Evolutionary conservation across 2,888 invertebrate genomes (phyloP), one percentile per base, ranked within the genome.

Genomic region (Pristionchus mayeri): DNA sequence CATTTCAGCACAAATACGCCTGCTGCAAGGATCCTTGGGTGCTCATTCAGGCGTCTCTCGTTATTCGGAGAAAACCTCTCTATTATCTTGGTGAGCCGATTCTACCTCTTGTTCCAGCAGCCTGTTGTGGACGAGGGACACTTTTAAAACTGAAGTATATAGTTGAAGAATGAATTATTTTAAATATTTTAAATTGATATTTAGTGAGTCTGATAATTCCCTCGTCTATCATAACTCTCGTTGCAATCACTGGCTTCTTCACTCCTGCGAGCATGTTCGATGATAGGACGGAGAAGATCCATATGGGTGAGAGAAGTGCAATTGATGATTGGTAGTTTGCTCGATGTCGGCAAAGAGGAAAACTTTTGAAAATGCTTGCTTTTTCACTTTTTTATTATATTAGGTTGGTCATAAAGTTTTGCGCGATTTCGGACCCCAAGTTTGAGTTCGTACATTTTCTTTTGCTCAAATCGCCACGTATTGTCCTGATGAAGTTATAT

Each of bases 231-330:
- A 91, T 94, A 85, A 93, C 93, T 2, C 88, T 93, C 13, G 91
- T 94, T 71, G 93, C 93, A 40, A 90, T 94, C 87, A 92, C 92
- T 24, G 93, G 93, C 34, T 94, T 94, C 90, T 93, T 93, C 92
- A 93, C 93, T 89, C 92, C 93, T 9, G 93, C 93, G 0, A 93
- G 93, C 71, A 92, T 91, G 3, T 93, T 92, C 85, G 93, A 93
- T 40, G 91, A 92, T 76, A 80, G 92, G 81, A 91, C 91, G 67
- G 91, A 91, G 84, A 92, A 92, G 85, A 92, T 92, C 85, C 92
- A 92, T 85, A 85, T 92, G 24, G 92, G 91, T 83, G 87, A 88
- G 84, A 24, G 40, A 24, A 9, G 27, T 37, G 90, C 90, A 2
- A 84, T 63, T 11, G 40, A 21, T 34, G 44, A 30, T 63, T n/a